Evolutionary conservation across 2,113 vertebrate genomes (phyloP), one percentile per base, ranked within the genome.

Genomic region (Isichthys henryi): DNA sequence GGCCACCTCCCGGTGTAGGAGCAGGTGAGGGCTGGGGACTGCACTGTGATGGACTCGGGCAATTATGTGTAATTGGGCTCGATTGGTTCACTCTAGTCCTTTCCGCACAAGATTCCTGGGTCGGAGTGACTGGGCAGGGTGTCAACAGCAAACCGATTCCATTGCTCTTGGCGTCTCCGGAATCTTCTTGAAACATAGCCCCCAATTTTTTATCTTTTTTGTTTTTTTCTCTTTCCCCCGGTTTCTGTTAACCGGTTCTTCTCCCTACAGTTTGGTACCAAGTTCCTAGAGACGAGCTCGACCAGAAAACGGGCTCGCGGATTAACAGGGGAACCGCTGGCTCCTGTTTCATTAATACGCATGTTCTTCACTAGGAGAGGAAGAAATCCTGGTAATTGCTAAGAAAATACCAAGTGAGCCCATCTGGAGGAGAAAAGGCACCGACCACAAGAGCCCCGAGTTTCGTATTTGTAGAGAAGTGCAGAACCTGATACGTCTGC

Each of bases 111-210:
- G 90, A 91, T 91, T 87, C 83, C 92, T 89, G 89, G 90, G 93
- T 93, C 91, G 91, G 92, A 93, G 91, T 92, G 93, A 92, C 92
- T 94, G 94, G 93, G 92, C 93, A 90, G 56, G 27, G 86, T 91
- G 92, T 94, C 92, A 91, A 91, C 88, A 89, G 91, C 92, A 93
- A 94, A 94, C 91, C 92, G 92, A 92, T 94, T 94, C 92, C 94
- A 95, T 95, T 91, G 92, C 93, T 95, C 92, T 91, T 94, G 94
- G 94, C 94, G 91, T 90, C 91, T 91, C 74, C 88, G 93, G 92
- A 94, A 93, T 92, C 92, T 92, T 93, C 91, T 91, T 92, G 91
- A 89, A 94, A 90, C 92, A 90, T 90, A 58, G 49, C 90, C 87
- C 77, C 39, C 91, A 39, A 39, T 39, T 39, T 39, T 39, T 39